Evolutionary conservation across 1,140 invertebrate species (phyloP).

Genomic region (Colletes latitarsis): DNA sequence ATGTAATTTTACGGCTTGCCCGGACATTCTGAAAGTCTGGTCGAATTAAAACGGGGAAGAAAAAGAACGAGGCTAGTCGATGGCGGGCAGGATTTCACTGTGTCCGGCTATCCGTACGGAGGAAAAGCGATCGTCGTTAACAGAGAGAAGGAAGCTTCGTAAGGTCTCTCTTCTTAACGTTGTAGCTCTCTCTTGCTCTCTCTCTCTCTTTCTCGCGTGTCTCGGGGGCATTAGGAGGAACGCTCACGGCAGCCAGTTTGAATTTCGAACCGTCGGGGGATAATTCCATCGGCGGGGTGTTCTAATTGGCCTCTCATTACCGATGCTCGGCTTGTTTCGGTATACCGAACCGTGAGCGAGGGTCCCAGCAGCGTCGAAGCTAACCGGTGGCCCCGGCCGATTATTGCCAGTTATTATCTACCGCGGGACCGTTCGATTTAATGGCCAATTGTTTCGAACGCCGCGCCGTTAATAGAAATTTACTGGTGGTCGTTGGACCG

Average conservation of each 20-base stretch:
- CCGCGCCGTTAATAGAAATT: slow-evolving; percentile 79
- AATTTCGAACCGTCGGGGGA: slow-evolving; percentile 78
- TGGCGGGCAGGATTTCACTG: neutral
- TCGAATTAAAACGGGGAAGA: neutral
- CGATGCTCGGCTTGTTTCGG: slow-evolving; percentile 79
- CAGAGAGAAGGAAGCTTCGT: neutral
- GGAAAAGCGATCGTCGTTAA: neutral
- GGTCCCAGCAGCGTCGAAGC: slow-evolving; percentile 67
- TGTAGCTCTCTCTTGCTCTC: neutral
- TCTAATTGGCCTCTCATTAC: slow-evolving; percentile 81
- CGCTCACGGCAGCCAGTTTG: slow-evolving; percentile 77
- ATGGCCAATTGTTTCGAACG: slow-evolving; percentile 79
- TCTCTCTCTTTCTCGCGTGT: slow-evolving; percentile 68
- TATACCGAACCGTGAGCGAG: slow-evolving; percentile 52
- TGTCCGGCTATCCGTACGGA: neutral
- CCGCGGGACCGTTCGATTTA: slow-evolving; percentile 78
- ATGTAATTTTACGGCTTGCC: neutral
- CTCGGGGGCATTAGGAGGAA: slow-evolving; percentile 73
- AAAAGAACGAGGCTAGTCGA: neutral
- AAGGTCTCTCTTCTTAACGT: neutral
- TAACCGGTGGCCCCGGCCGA: slow-evolving; percentile 73
- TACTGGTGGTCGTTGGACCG: slow-evolving; percentile 64
- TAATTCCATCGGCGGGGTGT: slow-evolving; percentile 79
- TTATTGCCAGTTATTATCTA: slow-evolving; percentile 80
- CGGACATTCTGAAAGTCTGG: neutral